A percentile compares a stretch with the other conserved stretches of the same genome.
Conservation (phyloP, 2,888 invertebrate genomes). For the Caenorhabditis sp. region DNA sequence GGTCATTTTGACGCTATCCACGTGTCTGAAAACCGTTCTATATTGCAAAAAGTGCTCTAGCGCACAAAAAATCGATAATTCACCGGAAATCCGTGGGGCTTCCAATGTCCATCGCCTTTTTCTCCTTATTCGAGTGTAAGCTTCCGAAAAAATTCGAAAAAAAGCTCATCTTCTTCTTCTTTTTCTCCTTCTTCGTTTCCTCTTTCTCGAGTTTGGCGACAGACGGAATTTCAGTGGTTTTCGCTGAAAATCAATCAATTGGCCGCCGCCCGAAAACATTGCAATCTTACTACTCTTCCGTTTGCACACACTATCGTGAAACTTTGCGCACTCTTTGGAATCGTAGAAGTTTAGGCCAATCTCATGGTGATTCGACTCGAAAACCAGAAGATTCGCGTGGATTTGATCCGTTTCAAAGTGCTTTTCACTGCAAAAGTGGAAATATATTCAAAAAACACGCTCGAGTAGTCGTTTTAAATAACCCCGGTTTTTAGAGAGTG, state of each 20-base stretch:
- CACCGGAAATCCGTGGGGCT: conserved; percentile 39
- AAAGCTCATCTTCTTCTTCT: conserved; percentile 20
- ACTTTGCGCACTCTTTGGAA: conserved; percentile 27
- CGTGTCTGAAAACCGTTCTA: conserved; percentile 3
- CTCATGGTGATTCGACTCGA: conserved; percentile 3
- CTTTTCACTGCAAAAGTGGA: conserved; percentile 15
- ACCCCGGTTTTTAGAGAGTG: not conserved
- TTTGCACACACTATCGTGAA: conserved; percentile 35
- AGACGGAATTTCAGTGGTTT: not conserved
- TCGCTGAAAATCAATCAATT: conserved; percentile 4
- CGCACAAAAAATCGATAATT: no score
- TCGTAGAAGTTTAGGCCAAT: conserved; percentile 37
- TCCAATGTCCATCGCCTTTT: conserved; percentile 28
- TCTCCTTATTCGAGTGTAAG: conserved; percentile 17
- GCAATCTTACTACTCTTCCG: no score
- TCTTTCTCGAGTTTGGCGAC: not conserved
- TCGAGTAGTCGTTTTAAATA: no score
- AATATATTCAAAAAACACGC: no score
- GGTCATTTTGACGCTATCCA: conserved; percentile 26
- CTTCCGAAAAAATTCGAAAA: conserved; percentile 11
- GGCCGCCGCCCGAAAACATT: no score
- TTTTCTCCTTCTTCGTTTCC: conserved; percentile 12
- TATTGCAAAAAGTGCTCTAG: not conserved
- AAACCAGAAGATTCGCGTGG: conserved; percentile 25
- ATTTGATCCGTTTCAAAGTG: conserved; percentile 28